Evolutionary conservation across 2,888 invertebrate genomes (phyloP).

Genomic region (Lasioglossum morio): DNA sequence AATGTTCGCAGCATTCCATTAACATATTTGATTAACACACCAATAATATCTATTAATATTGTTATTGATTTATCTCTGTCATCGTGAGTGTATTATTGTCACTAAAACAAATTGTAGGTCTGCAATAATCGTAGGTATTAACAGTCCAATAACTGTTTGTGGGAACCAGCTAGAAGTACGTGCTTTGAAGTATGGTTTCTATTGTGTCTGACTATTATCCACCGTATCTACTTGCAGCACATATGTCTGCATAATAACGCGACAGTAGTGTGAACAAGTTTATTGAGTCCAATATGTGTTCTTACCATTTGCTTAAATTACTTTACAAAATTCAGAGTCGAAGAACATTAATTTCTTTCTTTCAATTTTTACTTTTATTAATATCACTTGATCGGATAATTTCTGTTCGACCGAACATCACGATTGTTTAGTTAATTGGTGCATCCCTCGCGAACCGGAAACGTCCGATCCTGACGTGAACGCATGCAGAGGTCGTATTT

Average conservation of each 20-base stretch:
- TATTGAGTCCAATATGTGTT: background rate
- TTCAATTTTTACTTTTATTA: no score
- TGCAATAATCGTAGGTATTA: background rate
- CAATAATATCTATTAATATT: background rate
- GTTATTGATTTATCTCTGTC: background rate
- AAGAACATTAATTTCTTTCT: no score
- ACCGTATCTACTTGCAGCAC: background rate
- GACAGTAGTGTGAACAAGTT: background rate
- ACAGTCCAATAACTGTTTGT: background rate
- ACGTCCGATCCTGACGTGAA: background rate
- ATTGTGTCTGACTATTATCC: background rate
- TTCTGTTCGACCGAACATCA: background rate
- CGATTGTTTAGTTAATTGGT: background rate
- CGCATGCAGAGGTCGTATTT: slow-evolving; percentile 8
- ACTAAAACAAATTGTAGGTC: background rate
- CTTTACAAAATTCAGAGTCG: no score
- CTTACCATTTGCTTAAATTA: no score
- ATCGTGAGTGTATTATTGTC: background rate
- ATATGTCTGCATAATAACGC: background rate
- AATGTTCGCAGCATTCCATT: no score
- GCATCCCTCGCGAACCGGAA: background rate
- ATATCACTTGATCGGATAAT: background rate
- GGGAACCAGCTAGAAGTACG: background rate
- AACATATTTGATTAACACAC: background rate
- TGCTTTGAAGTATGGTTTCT: background rate